Evolutionary conservation across 2,888 invertebrate genomes (phyloP), one percentile per base, ranked within the genome.

Genomic region (Paralinhomoeus sp.): DNA sequence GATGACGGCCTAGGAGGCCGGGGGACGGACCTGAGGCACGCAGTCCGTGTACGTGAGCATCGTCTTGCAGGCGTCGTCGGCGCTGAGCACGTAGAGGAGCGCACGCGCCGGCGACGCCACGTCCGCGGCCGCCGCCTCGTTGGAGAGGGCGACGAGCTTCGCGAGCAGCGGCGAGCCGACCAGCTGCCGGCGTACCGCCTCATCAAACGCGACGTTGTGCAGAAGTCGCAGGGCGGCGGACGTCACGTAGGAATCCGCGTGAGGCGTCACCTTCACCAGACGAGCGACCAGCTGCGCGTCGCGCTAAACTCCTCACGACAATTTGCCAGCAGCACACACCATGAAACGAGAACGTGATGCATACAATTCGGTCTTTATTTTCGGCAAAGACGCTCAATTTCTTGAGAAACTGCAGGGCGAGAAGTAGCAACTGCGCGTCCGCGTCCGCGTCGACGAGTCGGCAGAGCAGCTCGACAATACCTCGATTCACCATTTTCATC

Each of bases 1-100:
- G n/a, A n/a, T n/a, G n/a, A n/a, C n/a, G n/a, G n/a, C n/a, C 27
- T 9, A 27, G 7, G 27, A 27, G 5, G 12, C 7, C 27, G 24
- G 3, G n/a, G 5, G 39, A 15, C 64, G 57, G 53, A 70, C 68
- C 43, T 65, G 56, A 58, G 84, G 80, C 46, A 91, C 79, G 64
- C 83, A 85, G 64, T 91, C 89, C 1, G 84, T 82, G 62, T 80
- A 83, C 7, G 81, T 78, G 62, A 91, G 85, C 75, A 87, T 78
- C 34, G 79, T 71, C 66, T 89, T 87, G 13, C 83, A 80, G 64
- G 82, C 74, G 62, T 89, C 87, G 62, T 93, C 87, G 72, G 85
- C 78, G 62, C 87, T 89, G 56, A 89, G 72, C 63, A 91, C 85
- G 62, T 91, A 93, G 37, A 93, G 56, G 37, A 72, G 62, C 47